Base-by-base conservation (phyloP, 2,797 vertebrate genomes). In the Sebastes iracundus region DNA sequence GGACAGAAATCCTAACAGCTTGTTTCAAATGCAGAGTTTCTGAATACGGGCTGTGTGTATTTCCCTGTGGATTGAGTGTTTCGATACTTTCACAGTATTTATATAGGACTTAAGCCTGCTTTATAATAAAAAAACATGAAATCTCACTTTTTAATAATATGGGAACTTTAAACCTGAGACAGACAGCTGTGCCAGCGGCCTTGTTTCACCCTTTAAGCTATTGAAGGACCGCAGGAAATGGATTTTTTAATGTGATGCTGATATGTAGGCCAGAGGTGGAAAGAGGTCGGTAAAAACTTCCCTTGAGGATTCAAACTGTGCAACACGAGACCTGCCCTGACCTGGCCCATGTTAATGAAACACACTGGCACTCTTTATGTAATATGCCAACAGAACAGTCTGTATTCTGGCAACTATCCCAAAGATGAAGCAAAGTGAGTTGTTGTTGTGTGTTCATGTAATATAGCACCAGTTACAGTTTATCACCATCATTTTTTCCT, bases 281-380 rank as follows among this genome's bases (percentile, higher is more conserved):
- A 38, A 9, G 23, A 49, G 72, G 49, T 69, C 5, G 3, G n/a
- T 46, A 35, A 16, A 49, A 7, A 69, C 72, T 53, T 62, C 74
- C 38, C 74, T 32, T 30, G 20, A 62, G 30, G 76, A 80, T 70
- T 74, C 59, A 81, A 80, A 64, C n/a, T 32, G 12, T 53, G 84
- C 76, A 85, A 85, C 72, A 46, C 22, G 73, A 89, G 75, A 85
- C 60, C 9, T n/a, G 33, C 27, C 42, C 59, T 42, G 38, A 14
- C 38, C 38, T 27, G 66, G 25, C 25, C 11, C 27, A 28, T 16
- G 28, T 82, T 79, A 69, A 72, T 46, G 46, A 84, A 75, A 64
- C 62, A 55, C 64, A 32, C 72, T 14, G 78, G 32, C 53, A 20
- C 35, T 2, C 62, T 77, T 49, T 49, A 78, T 35, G 33, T 42